These are phyloP conservation scores for Phycodurus eques DNA, from an alignment of 2,113 vertebrate genomes.

Conservation along the genomic window DNA sequence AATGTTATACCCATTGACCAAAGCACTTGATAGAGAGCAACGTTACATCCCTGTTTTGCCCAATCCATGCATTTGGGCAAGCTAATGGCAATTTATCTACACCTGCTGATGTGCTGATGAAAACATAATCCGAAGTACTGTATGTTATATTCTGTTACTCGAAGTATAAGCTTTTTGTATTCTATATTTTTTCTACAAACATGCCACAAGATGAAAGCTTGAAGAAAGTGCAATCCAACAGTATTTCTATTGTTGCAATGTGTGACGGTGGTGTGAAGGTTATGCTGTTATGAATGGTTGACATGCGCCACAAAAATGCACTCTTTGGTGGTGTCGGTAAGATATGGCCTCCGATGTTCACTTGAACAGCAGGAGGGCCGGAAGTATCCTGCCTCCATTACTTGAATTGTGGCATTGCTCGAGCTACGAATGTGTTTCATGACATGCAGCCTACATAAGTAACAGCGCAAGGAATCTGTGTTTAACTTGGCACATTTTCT, in stretches of 20 bases:
- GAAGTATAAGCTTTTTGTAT: slow-evolving; percentile 78
- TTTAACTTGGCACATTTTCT: slow-evolving; percentile 73
- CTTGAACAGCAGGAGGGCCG: slow-evolving; percentile 67
- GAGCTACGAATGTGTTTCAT: slow-evolving; percentile 72
- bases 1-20: slow-evolving; percentile 69
- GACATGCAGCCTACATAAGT: slow-evolving; percentile 71
- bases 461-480: slow-evolving; percentile 67
- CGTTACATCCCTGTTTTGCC: slow-evolving; percentile 60
- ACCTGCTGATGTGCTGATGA: slow-evolving; percentile 75
- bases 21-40: slow-evolving; percentile 71
- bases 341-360: slow-evolving; percentile 65
- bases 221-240: slow-evolving; percentile 76
- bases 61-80: slow-evolving; percentile 54
- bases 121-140: slow-evolving; percentile 77
- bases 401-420: slow-evolving; percentile 75
- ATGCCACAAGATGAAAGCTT: slow-evolving; percentile 72
- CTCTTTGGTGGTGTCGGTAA: slow-evolving; percentile 65
- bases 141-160: slow-evolving; percentile 78
- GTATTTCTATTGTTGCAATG: slow-evolving; percentile 74
- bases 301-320: slow-evolving; percentile 68
- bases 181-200: slow-evolving; percentile 77
- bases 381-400: slow-evolving; percentile 73
- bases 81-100: slow-evolving; percentile 62
- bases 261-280: slow-evolving; percentile 58
- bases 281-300: slow-evolving; percentile 64